A percentile compares a stretch with the other conserved stretches of the same genome.
Evolutionary conservation across 2,797 vertebrate species (phyloP).

Genomic region (Phalanger gymnotis): DNA sequence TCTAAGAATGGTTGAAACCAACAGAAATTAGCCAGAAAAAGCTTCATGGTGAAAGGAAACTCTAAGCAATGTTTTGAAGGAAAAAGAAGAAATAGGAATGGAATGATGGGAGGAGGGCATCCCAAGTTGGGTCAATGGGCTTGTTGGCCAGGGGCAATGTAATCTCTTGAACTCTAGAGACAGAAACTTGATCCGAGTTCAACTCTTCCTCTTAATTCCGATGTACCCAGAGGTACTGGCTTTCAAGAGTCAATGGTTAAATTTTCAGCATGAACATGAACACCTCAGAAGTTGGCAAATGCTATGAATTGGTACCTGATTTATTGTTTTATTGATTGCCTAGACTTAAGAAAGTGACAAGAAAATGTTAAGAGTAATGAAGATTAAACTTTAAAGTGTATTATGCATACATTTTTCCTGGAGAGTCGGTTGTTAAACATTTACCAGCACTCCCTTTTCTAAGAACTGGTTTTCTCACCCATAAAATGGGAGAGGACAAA

Average conservation of each 20-base stretch:
- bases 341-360: neutral
- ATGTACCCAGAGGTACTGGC: neutral
- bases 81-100: neutral
- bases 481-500: neutral
- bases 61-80: neutral
- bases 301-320: neutral
- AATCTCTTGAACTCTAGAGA: neutral
- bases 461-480: neutral
- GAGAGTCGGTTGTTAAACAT: neutral
- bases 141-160: neutral
- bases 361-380: neutral
- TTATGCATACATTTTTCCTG: neutral
- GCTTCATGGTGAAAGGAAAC: neutral
- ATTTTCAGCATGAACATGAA: neutral
- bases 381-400: neutral
- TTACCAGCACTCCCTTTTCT: neutral
- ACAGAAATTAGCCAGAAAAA: conserved; percentile 19
- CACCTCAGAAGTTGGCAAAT: neutral
- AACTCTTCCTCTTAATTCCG: neutral
- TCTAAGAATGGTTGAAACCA: neutral
- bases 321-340: neutral
- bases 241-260: neutral
- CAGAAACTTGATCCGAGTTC: neutral
- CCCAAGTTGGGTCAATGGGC: neutral
- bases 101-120: neutral